phyloP scores from a whole-genome alignment of 2,113 vertebrate genomes.

The Eulacestoma nigropectus region DNA sequence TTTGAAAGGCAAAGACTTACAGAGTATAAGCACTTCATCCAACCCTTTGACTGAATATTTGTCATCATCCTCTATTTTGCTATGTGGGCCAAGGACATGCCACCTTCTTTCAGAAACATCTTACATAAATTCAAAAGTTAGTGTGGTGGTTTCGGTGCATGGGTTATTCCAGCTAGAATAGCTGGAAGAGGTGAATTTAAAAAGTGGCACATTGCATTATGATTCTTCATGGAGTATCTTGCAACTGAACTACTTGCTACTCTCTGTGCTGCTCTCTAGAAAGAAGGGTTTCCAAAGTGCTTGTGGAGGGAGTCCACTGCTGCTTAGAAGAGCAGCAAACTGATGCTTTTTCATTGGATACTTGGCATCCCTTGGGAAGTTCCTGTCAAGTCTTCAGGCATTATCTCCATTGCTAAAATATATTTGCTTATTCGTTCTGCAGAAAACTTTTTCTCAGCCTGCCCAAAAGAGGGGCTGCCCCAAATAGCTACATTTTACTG shows the following conservation, averaged over 20 bases:
- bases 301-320: background rate
- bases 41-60: background rate
- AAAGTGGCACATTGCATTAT: background rate
- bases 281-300: background rate
- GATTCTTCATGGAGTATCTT: background rate
- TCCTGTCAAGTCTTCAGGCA: background rate
- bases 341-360: background rate
- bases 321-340: background rate
- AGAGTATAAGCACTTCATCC: background rate
- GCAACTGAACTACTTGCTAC: background rate
- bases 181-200: background rate
- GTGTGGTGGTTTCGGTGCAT: fast-evolving
- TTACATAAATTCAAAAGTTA: background rate
- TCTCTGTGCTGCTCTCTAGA: background rate
- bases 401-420: background rate
- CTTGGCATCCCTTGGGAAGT: background rate
- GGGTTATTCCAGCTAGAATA: background rate
- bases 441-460: background rate
- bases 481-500: background rate
- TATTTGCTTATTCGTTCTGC: background rate
- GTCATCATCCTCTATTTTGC: background rate
- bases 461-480: background rate
- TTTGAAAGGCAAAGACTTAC: background rate
- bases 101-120: background rate
- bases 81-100: background rate